phyloP scores from a whole-genome alignment of 2,797 vertebrate species.

The Pachyuromys duprasi region DNA sequence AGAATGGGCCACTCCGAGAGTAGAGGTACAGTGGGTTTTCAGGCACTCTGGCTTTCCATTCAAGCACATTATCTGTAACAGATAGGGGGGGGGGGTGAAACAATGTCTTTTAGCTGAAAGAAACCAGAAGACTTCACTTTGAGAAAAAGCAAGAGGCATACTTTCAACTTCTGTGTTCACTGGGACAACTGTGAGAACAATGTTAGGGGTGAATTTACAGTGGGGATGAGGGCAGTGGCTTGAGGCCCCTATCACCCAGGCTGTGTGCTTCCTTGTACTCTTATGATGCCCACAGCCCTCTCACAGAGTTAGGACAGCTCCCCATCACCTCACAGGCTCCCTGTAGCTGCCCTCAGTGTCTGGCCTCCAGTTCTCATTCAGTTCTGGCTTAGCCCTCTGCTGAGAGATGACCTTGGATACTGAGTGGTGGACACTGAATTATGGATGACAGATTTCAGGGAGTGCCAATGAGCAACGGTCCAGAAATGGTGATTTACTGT shows the following conservation, averaged over 20 bases:
- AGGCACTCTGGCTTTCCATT: conserved; percentile 88
- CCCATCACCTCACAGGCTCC: not conserved
- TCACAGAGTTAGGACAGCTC: no score
- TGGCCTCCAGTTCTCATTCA: not conserved
- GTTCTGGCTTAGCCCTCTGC: not conserved
- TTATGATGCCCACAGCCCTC: rapidly evolving
- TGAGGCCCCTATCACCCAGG: not conserved
- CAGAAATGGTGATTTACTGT: not conserved
- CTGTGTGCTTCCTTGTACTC: not conserved
- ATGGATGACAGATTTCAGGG: no score
- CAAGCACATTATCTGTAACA: conserved; percentile 90
- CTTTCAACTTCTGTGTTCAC: not conserved
- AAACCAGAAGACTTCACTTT: not conserved
- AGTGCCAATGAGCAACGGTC: rapidly evolving
- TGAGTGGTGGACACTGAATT: no score
- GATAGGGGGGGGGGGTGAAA: no score
- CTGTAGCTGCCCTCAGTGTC: not conserved
- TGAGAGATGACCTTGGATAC: not conserved
- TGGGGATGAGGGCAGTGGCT: not conserved
- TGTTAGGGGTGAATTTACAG: not conserved
- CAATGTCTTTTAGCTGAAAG: not conserved
- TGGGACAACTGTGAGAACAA: not conserved
- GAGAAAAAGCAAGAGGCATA: not conserved
- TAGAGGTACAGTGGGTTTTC: conserved; percentile 89
- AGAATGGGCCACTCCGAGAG: conserved; percentile 90